Conservation (phyloP, 2,888 invertebrate species). For the Tricholauxania praeusta region DNA sequence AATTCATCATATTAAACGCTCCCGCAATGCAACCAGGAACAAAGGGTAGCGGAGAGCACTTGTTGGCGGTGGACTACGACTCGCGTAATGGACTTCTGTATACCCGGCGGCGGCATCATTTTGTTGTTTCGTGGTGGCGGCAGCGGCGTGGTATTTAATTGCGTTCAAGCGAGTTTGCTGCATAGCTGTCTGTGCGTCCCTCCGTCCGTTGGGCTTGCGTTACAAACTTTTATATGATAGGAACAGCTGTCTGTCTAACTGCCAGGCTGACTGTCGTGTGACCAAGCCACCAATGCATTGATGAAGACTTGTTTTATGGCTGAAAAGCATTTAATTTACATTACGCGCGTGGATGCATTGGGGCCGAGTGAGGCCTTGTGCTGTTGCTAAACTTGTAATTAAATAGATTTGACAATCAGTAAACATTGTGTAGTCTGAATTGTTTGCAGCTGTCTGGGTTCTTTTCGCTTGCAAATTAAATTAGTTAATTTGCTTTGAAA, state of each 20-base stretch:
- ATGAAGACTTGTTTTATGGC: conserved; percentile 33
- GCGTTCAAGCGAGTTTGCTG: conserved; percentile 20
- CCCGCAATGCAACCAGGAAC: conserved; percentile 44
- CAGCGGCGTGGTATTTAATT: conserved; percentile 41
- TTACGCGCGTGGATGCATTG: conserved; percentile 4
- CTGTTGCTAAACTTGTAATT: background rate
- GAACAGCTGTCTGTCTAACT: conserved; percentile 9
- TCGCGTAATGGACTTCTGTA: conserved; percentile 17
- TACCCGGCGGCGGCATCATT: conserved; percentile 24
- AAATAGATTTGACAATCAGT: conserved; percentile 22
- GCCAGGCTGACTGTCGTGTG: conserved; percentile 17
- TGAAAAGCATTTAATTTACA: conserved; percentile 29
- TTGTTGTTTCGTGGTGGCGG: conserved; percentile 28
- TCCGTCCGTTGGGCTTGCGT: conserved; percentile 17
- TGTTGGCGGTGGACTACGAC: background rate
- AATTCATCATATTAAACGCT: conserved; percentile 54
- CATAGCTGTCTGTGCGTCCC: background rate
- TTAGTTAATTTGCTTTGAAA: conserved; percentile 4
- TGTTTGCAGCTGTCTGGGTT: conserved; percentile 1
- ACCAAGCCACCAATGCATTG: conserved; percentile 30
- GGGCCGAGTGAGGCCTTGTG: background rate
- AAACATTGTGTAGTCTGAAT: conserved; percentile 10
- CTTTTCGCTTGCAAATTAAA: background rate
- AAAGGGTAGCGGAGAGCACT: background rate
- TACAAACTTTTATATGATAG: background rate